Evolutionary conservation across 2,888 invertebrate species (phyloP), one percentile per base, ranked within the genome.

Genomic region (Polydrusus cervinus): DNA sequence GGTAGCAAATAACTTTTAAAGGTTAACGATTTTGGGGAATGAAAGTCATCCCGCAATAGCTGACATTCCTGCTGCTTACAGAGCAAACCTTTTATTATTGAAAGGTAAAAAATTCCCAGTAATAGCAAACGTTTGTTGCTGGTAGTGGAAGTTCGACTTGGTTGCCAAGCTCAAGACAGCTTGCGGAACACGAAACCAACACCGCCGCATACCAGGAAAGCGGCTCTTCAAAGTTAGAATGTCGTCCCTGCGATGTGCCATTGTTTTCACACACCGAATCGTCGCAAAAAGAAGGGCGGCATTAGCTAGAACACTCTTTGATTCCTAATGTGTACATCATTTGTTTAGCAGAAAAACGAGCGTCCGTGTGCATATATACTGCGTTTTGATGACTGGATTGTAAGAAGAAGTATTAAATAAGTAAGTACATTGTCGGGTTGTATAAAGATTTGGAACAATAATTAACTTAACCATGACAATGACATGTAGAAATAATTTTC

Each of bases 261-360:
- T 87, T 87, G 87, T 87, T 87, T 87, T 87, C 86, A 86, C 87
- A 86, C 87, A 86, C 86, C 82, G 85, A 83, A 84, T 84, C 84
- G 83, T 80, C 25, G 71, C 65, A 71, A 86, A 86, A 86, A 86
- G 85, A 83, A 84, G 85, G 84, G 85, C 86, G 86, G 85, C 86
- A 80, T 81, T 81, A 82, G 82, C 80, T 83, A 81, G 81, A 80
- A 83, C 80, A 83, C 84, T 84, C 86, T 86, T 86, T 86, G 85
- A 85, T 85, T 84, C 83, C 82, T 83, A 83, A 83, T 83, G 84
- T 83, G 83, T 84, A 82, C 81, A 84, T 85, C 85, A 84, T 85
- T 84, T 84, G 84, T 84, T 16, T 84, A 81, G 83, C 82, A 81
- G 84, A 84, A 84, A 85, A 85, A 85, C 84, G 84, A 84, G 82